These are phyloP conservation scores for Aix galericulata DNA, from an alignment of 2,113 vertebrate species.

Conservation along the genomic window DNA sequence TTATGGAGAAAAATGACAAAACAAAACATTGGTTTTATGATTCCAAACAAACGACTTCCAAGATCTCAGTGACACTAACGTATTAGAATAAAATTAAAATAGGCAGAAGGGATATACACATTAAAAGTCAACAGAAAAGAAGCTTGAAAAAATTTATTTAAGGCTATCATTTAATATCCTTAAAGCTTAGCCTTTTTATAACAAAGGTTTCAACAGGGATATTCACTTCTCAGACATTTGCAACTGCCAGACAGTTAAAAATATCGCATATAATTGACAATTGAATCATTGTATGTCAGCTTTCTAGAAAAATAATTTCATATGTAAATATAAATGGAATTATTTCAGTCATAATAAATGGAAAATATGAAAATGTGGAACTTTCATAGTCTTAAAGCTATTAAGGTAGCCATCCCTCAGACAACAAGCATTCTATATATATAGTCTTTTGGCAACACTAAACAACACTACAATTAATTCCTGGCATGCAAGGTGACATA, in stretches of 20 bases:
- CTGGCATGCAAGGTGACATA: conserved; percentile 79
- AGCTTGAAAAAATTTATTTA: conserved; percentile 80
- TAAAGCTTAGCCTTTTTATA: conserved; percentile 78
- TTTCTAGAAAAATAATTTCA: conserved; percentile 76
- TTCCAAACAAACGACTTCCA: conserved; percentile 14
- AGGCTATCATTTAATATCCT: conserved; percentile 69
- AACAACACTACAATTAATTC: conserved; percentile 69
- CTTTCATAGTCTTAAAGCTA: conserved; percentile 49
- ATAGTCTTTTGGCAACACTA: conserved; percentile 72
- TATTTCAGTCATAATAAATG: conserved; percentile 54
- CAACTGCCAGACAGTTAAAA: conserved; percentile 34
- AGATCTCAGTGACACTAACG: neutral
- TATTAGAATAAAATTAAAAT: conserved; percentile 3
- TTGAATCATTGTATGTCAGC: conserved; percentile 66
- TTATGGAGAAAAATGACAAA: neutral
- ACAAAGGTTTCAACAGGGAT: conserved; percentile 74
- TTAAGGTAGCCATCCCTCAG: conserved; percentile 57
- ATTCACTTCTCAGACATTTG: conserved; percentile 62
- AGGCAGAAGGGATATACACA: neutral
- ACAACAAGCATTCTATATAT: conserved; percentile 61
- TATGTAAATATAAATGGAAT: conserved; percentile 59
- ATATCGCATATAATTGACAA: conserved; percentile 27
- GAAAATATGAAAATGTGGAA: conserved; percentile 48
- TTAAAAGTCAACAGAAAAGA: conserved; percentile 57
- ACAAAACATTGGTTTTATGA: neutral